phyloP scores from a whole-genome alignment of 2,797 vertebrate species.

The Propithecus deckenii region DNA sequence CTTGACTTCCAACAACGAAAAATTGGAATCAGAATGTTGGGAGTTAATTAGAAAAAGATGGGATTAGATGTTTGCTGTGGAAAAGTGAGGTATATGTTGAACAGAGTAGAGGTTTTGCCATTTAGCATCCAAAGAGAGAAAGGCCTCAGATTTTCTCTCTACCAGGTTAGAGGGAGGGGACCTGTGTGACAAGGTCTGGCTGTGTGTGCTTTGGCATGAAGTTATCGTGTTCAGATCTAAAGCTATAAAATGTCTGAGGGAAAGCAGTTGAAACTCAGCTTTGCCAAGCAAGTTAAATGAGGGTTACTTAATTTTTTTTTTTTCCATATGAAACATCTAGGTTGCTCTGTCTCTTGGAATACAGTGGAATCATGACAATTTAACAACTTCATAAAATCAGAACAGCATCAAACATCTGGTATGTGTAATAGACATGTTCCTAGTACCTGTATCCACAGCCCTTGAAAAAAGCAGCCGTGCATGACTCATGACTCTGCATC shows the following conservation, averaged over 20 bases:
- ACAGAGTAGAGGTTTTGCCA: background rate
- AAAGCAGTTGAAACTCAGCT: constrained; percentile 28
- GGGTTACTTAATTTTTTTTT: background rate
- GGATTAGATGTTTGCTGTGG: background rate
- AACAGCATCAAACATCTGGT: constrained; percentile 25
- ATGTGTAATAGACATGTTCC: background rate
- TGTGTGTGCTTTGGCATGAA: background rate
- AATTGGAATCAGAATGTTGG: background rate
- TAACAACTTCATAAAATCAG: constrained; percentile 51
- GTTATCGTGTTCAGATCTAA: background rate
- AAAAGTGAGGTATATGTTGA: constrained; percentile 40
- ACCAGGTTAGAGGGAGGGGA: background rate
- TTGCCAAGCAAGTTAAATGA: constrained; percentile 35
- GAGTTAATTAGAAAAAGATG: constrained; percentile 56
- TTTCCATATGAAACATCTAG: background rate
- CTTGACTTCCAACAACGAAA: constrained; percentile 41
- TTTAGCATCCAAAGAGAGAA: background rate
- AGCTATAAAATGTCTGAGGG: background rate
- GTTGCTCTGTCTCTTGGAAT: constrained; percentile 24
- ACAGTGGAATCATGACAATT: background rate
- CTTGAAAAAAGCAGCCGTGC: background rate
- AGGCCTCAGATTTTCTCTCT: background rate
- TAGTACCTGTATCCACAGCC: background rate
- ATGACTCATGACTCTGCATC: background rate
- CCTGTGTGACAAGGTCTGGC: background rate